Base-by-base conservation (phyloP, 2,888 invertebrate species). In the Drosophila gaucha region DNA sequence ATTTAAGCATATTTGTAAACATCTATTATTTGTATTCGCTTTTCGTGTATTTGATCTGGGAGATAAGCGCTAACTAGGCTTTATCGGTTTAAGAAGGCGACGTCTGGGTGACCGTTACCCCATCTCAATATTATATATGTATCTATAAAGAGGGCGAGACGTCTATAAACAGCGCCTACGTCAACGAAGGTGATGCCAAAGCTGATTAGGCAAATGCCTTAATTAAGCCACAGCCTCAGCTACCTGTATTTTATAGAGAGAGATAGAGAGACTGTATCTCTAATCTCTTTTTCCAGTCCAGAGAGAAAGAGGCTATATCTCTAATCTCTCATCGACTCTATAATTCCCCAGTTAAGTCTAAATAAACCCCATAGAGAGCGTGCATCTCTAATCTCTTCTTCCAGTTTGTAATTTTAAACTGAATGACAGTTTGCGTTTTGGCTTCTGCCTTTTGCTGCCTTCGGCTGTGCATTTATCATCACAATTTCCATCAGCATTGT, bases 391-490 rank as follows among this genome's bases (percentile, higher is more conserved):
- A 67, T 67, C 67, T 56, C 52, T 49, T 30, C 26, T 71, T 51
- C 57, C 60, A 67, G 78, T 86, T 80, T 82, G 80, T 86, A 86
- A 82, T 86, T 86, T 75, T 66, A 82, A 84, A 69, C 86, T 67
- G 67, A 66, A 62, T 80, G 87, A 78, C 87, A 86, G 85, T 84
- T 74, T 84, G 78, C 80, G 74, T 83, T 80, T 73, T 80, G 65
- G 65, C 78, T 83, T 70, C 57, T 67, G 58, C 41, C 46, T 67
- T 64, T 44, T 62, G 41, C 47, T 67, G 14, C 33, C 44, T 16
- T 55, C 8, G 36, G 44, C 54, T 65, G 38, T 59, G 66, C 66
- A 80, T 83, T 83, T 86, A 76, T 67, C 85, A 80, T 58, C 60
- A 55, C 35, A 46, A 38, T 51, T 50, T 50, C n/a, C 35, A 30